These are phyloP conservation scores for Oopsacas minuta DNA, from an alignment of 37 sponge, comb jelly and placozoan species.

Conservation along the genomic window DNA sequence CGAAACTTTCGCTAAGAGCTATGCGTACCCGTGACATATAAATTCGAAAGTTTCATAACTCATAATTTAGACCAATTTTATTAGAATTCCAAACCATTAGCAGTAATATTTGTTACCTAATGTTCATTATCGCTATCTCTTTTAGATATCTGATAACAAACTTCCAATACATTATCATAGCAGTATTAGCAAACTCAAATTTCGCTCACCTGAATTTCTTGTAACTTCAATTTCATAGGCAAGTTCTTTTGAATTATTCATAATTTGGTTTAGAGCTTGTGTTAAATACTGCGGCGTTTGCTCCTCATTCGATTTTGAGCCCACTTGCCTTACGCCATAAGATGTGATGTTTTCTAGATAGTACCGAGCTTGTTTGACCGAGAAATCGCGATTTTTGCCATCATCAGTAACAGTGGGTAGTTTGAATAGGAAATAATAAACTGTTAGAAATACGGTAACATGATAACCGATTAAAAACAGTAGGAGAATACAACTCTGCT, in stretches of 20 bases:
- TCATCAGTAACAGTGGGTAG: not conserved
- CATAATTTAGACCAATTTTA: too few species aligned
- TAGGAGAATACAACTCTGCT: not conserved
- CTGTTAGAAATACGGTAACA: not conserved
- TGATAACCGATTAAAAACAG: not conserved
- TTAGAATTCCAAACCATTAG: too few species aligned
- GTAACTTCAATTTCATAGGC: not conserved
- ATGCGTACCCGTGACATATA: too few species aligned
- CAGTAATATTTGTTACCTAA: too few species aligned
- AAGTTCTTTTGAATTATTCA: not conserved
- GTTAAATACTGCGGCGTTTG: not conserved
- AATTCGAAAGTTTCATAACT: too few species aligned
- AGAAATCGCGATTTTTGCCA: not conserved
- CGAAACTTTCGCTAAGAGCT: too few species aligned
- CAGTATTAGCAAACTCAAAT: too few species aligned
- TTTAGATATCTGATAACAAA: too few species aligned
- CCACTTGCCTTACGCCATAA: constrained; percentile 40
- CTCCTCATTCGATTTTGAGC: constrained; percentile 45
- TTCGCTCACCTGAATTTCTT: not conserved
- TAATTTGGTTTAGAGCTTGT: not conserved
- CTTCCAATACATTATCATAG: too few species aligned
- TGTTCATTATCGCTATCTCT: too few species aligned
- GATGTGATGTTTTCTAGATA: constrained; percentile 36
- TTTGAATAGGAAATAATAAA: not conserved
- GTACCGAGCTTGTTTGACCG: constrained; percentile 24